These are phyloP conservation scores for Falco rusticolus DNA, from an alignment of 2,797 vertebrate species.

Conservation along the genomic window DNA sequence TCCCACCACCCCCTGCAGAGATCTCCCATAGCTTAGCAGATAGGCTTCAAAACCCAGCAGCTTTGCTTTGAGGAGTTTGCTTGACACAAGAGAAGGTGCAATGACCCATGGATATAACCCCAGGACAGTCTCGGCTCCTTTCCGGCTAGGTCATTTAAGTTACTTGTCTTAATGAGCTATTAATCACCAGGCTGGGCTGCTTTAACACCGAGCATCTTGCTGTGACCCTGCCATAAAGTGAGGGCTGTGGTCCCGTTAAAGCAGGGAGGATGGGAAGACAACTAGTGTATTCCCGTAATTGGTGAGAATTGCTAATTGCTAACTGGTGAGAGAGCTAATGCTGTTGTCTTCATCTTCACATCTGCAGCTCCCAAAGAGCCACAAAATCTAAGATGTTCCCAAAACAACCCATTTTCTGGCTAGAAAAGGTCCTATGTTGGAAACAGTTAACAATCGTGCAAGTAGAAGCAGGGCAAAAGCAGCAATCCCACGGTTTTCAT, in stretches of 20 bases:
- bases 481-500: fast-evolving
- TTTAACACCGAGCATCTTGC: neutral
- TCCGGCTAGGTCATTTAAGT: neutral
- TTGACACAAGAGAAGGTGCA: neutral
- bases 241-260: neutral
- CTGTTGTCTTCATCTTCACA: neutral
- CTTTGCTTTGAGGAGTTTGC: neutral
- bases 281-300: fast-evolving
- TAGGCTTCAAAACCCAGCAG: neutral
- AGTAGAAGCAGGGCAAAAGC: neutral
- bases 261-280: neutral
- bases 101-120: neutral
- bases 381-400: neutral
- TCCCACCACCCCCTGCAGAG: neutral
- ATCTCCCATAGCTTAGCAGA: neutral
- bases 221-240: neutral
- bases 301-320: neutral
- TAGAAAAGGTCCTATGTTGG: neutral
- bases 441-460: fast-evolving
- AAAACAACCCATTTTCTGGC: neutral
- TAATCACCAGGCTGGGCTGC: neutral
- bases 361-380: neutral
- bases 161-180: neutral
- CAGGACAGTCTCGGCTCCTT: neutral
- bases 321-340: too few relatives aligned